phyloP scores from a whole-genome alignment of 2,888 invertebrate genomes.

The Dendrolimus houi region DNA sequence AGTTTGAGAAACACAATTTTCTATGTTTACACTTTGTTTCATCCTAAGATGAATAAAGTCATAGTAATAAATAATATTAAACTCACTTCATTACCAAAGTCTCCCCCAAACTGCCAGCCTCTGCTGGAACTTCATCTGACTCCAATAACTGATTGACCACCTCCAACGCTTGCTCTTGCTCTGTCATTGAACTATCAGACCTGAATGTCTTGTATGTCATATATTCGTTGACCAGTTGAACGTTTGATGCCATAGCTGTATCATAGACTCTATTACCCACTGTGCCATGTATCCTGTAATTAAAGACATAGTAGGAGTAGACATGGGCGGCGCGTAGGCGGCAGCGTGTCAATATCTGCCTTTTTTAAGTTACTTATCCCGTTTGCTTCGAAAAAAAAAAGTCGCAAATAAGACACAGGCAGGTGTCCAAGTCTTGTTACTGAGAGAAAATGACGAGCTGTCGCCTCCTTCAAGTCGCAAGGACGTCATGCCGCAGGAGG shows the following conservation, averaged over 20 bases:
- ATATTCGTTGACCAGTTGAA: slow-evolving; percentile 20
- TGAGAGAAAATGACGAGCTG: no score
- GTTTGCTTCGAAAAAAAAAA: no score
- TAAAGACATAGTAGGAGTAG: no score
- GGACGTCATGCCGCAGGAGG: no score
- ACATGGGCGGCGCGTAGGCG: not conserved
- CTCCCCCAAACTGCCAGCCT: slow-evolving; percentile 17
- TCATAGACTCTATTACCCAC: slow-evolving; percentile 26
- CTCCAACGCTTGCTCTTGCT: slow-evolving; percentile 7
- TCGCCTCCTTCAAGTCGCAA: no score
- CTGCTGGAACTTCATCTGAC: slow-evolving; percentile 10
- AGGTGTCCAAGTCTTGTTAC: no score
- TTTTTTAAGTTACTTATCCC: not conserved
- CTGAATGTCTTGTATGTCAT: slow-evolving; percentile 13
- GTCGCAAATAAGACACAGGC: no score
- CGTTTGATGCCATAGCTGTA: slow-evolving; percentile 22
- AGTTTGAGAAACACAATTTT: no score
- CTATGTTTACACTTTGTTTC: no score
- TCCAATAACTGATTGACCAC: slow-evolving; percentile 21
- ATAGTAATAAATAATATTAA: no score
- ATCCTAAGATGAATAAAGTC: no score
- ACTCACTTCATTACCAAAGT: slow-evolving; percentile 22
- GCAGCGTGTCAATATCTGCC: no score
- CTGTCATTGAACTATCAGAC: slow-evolving; percentile 19
- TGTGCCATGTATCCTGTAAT: slow-evolving; percentile 51